phyloP scores from a whole-genome alignment of 2,888 invertebrate genomes.

The Linyphia triangularis region DNA sequence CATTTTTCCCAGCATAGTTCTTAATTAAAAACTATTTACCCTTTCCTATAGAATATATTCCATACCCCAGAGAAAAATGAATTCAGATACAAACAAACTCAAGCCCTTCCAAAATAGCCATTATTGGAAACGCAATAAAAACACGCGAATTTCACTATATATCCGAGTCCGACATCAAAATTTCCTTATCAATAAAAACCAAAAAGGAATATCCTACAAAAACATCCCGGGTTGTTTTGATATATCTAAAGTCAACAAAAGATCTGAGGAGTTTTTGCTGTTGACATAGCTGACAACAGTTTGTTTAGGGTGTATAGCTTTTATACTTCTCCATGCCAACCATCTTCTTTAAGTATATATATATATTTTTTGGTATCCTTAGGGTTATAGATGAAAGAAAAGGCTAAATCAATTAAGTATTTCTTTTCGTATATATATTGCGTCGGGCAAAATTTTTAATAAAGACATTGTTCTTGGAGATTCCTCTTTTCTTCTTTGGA shows the following conservation, averaged over 20 bases:
- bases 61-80: too few species aligned
- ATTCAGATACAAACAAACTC: too few species aligned
- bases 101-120: too few species aligned
- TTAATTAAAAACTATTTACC: too few species aligned
- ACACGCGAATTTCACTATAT: too few species aligned
- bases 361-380: slow-evolving; percentile 14
- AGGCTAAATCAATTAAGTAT: slow-evolving; percentile 59
- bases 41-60: too few species aligned
- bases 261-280: slow-evolving; percentile 44
- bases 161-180: too few species aligned
- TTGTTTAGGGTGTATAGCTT: background rate
- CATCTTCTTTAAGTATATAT: too few species aligned
- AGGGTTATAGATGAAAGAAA: slow-evolving; percentile 4
- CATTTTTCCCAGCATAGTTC: too few species aligned
- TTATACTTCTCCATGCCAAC: too few species aligned
- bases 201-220: slow-evolving; percentile 1
- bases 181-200: background rate
- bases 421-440: slow-evolving; percentile 29
- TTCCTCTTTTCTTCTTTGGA: background rate
- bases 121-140: too few species aligned
- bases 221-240: slow-evolving; percentile 44
- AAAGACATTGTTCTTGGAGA: slow-evolving; percentile 20
- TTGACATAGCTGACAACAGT: slow-evolving; percentile 29
- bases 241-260: slow-evolving; percentile 53
- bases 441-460: slow-evolving; percentile 28